These are phyloP conservation scores for Rhyacophila evoluta DNA, from an alignment of 2,888 invertebrate species.

Conservation along the genomic window DNA sequence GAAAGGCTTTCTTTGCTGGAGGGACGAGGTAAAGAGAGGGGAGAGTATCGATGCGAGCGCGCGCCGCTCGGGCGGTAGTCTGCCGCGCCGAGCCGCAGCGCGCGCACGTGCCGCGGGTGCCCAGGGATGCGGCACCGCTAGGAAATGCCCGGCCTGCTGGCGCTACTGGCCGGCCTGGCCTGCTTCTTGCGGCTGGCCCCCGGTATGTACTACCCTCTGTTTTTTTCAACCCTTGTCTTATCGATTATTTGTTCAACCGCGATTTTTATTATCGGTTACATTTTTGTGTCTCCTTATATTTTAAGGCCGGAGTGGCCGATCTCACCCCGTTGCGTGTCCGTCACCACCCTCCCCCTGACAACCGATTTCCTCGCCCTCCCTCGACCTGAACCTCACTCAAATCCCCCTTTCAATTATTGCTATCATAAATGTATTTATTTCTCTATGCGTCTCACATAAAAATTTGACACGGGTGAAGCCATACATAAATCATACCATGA, in stretches of 20 bases:
- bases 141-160: conserved; percentile 70
- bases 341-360: conserved; percentile 23
- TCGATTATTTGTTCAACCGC: conserved; percentile 17
- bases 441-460: background rate
- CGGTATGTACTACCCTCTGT: conserved; percentile 59
- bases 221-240: conserved; percentile 30
- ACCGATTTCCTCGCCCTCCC: conserved; percentile 1
- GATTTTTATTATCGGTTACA: background rate
- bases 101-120: conserved; percentile 57
- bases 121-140: conserved; percentile 70
- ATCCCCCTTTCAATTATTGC: conserved; percentile 26
- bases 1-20: conserved; percentile 40
- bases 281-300: conserved; percentile 18
- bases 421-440: conserved; percentile 19
- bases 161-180: conserved; percentile 70
- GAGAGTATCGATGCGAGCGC: conserved; percentile 54
- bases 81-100: conserved; percentile 53
- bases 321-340: conserved; percentile 36
- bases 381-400: background rate
- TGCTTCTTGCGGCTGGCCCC: conserved; percentile 70
- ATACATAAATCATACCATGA: background rate
- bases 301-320: conserved; percentile 7
- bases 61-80: conserved; percentile 62
- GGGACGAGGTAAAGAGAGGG: conserved; percentile 57
- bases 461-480: background rate